These are phyloP conservation scores for Peromyscus maniculatus DNA, from an alignment of 2,113 vertebrate species.

Conservation along the genomic window DNA sequence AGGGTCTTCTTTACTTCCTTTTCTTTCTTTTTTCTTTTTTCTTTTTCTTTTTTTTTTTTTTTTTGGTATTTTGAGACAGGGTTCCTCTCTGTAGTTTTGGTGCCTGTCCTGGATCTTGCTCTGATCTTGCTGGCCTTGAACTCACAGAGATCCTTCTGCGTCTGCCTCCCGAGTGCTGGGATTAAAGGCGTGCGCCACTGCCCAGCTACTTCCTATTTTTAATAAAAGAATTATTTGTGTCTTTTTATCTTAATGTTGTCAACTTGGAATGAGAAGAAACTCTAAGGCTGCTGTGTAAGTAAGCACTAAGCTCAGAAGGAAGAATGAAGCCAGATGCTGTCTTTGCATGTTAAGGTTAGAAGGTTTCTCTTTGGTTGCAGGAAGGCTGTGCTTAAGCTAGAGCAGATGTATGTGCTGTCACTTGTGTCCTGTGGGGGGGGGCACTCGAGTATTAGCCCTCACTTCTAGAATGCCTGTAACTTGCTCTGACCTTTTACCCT, in stretches of 20 bases:
- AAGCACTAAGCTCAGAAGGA: constrained; percentile 24
- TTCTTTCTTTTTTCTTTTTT: not conserved
- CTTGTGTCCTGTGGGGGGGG: not conserved
- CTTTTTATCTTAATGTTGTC: constrained; percentile 54
- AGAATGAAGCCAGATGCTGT: not conserved
- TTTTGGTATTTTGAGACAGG: no score
- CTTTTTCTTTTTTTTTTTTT: no score
- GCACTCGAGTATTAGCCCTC: not conserved
- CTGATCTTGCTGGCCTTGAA: no score
- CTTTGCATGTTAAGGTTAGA: constrained; percentile 22
- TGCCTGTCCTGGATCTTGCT: no score
- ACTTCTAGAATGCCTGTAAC: no score
- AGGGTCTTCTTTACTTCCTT: not conserved
- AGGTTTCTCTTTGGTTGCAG: not conserved
- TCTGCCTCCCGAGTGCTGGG: no score
- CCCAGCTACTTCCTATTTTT: constrained; percentile 22
- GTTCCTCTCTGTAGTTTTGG: no score
- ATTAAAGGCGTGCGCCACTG: no score
- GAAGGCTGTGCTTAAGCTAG: constrained; percentile 20
- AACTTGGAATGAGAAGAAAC: not conserved
- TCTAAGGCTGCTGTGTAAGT: not conserved
- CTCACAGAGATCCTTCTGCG: no score
- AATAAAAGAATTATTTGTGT: constrained; percentile 20
- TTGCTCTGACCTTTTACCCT: not conserved
- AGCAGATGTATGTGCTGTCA: not conserved